phyloP scores from a whole-genome alignment of 2,888 invertebrate species.

The Lepidonotus clava region DNA sequence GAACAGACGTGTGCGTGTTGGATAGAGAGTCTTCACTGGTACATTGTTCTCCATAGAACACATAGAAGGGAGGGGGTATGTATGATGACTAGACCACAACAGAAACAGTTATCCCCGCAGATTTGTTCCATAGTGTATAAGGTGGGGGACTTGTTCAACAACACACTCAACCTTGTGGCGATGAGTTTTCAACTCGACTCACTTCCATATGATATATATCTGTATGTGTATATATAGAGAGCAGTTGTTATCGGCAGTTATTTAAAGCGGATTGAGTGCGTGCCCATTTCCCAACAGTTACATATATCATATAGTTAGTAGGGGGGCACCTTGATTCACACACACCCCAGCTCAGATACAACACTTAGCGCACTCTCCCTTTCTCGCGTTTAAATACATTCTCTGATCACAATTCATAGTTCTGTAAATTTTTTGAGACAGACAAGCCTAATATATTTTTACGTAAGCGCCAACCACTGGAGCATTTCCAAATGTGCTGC shows the following conservation, averaged over 20 bases:
- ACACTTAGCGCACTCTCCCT: not conserved
- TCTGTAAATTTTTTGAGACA: conserved; percentile 7
- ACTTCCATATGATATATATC: not conserved
- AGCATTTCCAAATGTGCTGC: conserved; percentile 26
- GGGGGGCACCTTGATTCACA: not conserved
- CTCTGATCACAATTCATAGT: no score
- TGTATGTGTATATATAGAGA: not conserved
- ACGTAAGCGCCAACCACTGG: no score
- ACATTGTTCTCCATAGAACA: no score
- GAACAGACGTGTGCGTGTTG: not conserved
- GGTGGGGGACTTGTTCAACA: not conserved
- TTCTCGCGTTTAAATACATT: no score
- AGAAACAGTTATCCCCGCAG: not conserved
- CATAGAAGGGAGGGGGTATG: not conserved
- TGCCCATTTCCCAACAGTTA: not conserved
- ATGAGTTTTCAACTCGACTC: not conserved
- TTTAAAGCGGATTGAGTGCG: not conserved
- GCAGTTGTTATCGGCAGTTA: not conserved
- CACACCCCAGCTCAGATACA: not conserved
- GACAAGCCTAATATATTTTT: conserved; percentile 1
- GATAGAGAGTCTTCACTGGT: not conserved
- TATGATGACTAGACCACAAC: conserved; percentile 15
- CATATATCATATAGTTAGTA: not conserved
- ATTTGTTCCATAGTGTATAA: not conserved
- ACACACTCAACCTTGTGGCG: not conserved